Evolutionary conservation across 64 coral and sea anemone genomes (phyloP).

Genomic region (Porites australiensis): DNA sequence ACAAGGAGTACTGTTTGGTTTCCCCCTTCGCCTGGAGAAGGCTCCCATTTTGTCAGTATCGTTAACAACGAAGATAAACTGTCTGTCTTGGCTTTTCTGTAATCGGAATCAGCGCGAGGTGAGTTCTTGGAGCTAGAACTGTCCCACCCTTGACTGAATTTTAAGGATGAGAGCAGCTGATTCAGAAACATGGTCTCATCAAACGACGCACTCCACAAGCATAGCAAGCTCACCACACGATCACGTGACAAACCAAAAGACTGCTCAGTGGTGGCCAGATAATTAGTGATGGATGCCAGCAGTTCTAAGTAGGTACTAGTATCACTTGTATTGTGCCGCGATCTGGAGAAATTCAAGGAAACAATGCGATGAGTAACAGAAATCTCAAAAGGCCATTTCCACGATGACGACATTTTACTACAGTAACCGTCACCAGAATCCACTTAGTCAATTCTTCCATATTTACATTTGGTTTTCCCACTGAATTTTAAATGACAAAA

Average conservation of each 20-base stretch:
- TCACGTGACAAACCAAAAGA: constrained; percentile 4
- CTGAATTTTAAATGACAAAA: too few species aligned
- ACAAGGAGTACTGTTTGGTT: constrained; percentile 18
- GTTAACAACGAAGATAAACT: constrained; percentile 11
- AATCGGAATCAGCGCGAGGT: background rate
- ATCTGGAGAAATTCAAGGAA: constrained; percentile 5
- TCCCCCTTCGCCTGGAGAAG: background rate
- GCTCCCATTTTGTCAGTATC: background rate
- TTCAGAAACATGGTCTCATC: background rate
- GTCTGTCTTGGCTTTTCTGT: background rate
- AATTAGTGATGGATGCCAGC: constrained; percentile 1
- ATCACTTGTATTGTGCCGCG: background rate
- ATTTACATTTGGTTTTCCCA: too few species aligned
- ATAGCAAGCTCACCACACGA: constrained; percentile 1
- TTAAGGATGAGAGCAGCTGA: background rate
- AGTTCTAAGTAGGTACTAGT: constrained; percentile 1
- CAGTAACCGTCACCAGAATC: too few species aligned
- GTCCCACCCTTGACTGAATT: background rate
- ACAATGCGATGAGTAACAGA: background rate
- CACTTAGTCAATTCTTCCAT: too few species aligned
- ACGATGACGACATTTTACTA: too few species aligned
- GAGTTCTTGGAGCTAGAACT: background rate
- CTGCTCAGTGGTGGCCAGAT: constrained; percentile 1
- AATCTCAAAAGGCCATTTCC: background rate
- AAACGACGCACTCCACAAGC: constrained; percentile 38